Conservation (phyloP, 2,797 vertebrate species). For the Poecile montanus region DNA sequence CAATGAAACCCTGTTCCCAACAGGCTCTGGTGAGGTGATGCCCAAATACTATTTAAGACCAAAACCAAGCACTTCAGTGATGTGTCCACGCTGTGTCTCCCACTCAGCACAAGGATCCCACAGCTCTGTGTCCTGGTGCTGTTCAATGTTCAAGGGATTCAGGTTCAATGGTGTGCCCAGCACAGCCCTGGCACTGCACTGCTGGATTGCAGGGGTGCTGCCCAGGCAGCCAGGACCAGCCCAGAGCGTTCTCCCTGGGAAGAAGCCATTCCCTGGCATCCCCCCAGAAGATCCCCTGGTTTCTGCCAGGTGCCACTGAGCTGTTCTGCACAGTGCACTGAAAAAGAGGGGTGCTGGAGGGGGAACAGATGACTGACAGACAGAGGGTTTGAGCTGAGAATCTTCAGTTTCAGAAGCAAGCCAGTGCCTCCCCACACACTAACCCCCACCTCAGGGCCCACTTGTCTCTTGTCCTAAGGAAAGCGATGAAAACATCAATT, state of each 20-base stretch:
- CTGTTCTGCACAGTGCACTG: not conserved
- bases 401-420: not conserved
- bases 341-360: not conserved
- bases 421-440: not conserved
- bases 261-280: not conserved
- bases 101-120: accelerated
- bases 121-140: not conserved
- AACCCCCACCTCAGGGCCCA: not conserved
- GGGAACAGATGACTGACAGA: not conserved
- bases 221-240: not conserved
- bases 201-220: not conserved
- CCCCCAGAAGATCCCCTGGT: not conserved
- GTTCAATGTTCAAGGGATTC: not conserved
- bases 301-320: not conserved
- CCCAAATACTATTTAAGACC: not conserved
- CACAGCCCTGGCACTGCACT: accelerated
- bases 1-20: accelerated
- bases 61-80: not conserved
- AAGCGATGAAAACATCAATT: accelerated
- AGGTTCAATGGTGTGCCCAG: not conserved
- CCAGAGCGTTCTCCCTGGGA: accelerated
- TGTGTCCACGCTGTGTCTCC: accelerated
- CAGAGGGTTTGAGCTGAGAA: not conserved
- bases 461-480: not conserved
- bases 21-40: accelerated